Conservation (phyloP, 2,888 invertebrate species). For the Latrodectus elegans region DNA sequence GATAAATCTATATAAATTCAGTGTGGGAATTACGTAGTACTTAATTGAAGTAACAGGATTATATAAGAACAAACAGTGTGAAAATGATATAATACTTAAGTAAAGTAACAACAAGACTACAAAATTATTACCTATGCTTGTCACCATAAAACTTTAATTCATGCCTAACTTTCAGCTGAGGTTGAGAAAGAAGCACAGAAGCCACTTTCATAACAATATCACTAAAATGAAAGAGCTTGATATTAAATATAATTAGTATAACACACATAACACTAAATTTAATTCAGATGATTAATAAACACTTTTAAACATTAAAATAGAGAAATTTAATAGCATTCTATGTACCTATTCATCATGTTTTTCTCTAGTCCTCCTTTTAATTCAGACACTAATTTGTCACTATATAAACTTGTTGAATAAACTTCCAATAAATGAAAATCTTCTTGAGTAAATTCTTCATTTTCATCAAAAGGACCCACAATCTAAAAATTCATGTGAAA, state of each 20-base stretch:
- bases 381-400: slow-evolving; percentile 83
- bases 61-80: too few species aligned
- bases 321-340: background rate
- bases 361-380: slow-evolving; percentile 73
- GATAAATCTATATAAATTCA: too few species aligned
- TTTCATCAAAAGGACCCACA: slow-evolving; percentile 85
- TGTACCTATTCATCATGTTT: slow-evolving; percentile 30
- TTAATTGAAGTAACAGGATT: too few species aligned
- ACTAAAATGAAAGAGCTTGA: slow-evolving; percentile 77
- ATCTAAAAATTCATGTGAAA: slow-evolving; percentile 72
- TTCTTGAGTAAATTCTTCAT: slow-evolving; percentile 87
- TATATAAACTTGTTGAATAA: slow-evolving; percentile 74
- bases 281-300: background rate
- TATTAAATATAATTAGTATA: slow-evolving; percentile 72
- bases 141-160: slow-evolving; percentile 81
- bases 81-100: too few species aligned
- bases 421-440: slow-evolving; percentile 93
- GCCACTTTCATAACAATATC: slow-evolving; percentile 87
- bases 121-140: slow-evolving; percentile 76
- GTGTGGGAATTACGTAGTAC: too few species aligned
- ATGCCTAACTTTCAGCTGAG: slow-evolving; percentile 83
- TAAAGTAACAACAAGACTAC: too few species aligned
- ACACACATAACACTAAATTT: background rate
- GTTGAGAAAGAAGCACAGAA: slow-evolving; percentile 84
- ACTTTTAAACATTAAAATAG: background rate